phyloP scores from a whole-genome alignment of 2,113 vertebrate species.

The Vireo altiloquus region DNA sequence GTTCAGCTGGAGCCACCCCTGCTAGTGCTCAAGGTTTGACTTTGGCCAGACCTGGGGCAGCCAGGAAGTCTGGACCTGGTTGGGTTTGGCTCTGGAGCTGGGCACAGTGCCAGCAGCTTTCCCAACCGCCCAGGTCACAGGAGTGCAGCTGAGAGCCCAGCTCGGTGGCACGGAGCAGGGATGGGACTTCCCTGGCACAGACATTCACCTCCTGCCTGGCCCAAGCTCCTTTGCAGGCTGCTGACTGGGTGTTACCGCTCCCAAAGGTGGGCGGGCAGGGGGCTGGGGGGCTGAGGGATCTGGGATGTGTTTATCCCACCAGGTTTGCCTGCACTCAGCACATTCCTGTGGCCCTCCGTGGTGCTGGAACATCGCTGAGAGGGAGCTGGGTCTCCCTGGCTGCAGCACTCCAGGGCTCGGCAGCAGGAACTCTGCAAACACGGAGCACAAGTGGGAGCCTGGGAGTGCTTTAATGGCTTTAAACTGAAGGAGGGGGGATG shows the following conservation, averaged over 20 bases:
- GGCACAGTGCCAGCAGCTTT: constrained; percentile 60
- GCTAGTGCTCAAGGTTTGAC: background rate
- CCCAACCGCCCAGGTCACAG: constrained; percentile 35
- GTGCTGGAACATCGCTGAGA: accelerated
- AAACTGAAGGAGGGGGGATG: background rate
- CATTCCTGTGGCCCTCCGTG: background rate
- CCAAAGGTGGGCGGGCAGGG: background rate
- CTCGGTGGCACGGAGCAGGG: background rate
- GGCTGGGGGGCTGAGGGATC: accelerated
- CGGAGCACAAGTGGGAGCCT: background rate
- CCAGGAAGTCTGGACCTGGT: background rate
- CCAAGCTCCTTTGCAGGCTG: accelerated
- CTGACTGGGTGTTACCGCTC: background rate
- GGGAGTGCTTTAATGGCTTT: background rate
- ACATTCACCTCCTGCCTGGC: background rate
- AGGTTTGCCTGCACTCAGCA: background rate
- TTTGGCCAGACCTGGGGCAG: background rate
- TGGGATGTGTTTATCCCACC: background rate
- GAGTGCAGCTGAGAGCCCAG: background rate
- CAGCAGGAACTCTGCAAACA: background rate
- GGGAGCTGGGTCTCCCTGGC: background rate
- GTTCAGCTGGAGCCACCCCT: background rate
- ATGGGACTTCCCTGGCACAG: background rate
- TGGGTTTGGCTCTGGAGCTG: constrained; percentile 13
- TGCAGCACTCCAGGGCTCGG: background rate